These are phyloP conservation scores for Leucophenga montana DNA, from an alignment of 2,888 invertebrate species.

Conservation along the genomic window DNA sequence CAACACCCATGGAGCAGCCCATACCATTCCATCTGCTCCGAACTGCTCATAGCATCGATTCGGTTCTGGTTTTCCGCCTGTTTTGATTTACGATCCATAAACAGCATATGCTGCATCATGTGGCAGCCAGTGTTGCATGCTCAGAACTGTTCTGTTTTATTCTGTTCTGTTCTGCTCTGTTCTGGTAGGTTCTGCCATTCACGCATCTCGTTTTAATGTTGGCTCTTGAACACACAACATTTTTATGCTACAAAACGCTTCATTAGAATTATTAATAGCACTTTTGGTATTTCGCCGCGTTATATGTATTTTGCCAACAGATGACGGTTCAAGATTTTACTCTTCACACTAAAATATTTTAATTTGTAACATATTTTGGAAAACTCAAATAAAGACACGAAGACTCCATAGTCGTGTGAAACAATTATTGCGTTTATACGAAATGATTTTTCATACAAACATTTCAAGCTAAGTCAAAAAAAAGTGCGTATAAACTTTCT, in stretches of 20 bases:
- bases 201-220: neutral
- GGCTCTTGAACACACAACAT: no score
- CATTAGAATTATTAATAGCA: slow-evolving; percentile 25
- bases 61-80: neutral
- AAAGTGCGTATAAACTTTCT: no score
- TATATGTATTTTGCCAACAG: neutral
- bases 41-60: neutral
- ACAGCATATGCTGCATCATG: slow-evolving; percentile 21
- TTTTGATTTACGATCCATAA: slow-evolving; percentile 26
- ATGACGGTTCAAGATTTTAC: neutral
- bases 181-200: neutral
- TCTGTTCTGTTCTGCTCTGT: no score
- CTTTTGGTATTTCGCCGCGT: neutral
- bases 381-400: no score
- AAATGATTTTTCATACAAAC: no score
- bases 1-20: no score
- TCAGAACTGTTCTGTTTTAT: no score
- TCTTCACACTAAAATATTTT: no score
- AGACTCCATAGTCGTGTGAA: no score
- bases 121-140: slow-evolving; percentile 8
- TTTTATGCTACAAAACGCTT: slow-evolving; percentile 12
- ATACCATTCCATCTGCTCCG: neutral
- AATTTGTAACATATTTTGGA: no score
- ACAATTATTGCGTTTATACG: no score
- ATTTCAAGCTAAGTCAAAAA: no score